A percentile compares a stretch with the other conserved stretches of the same genome.
Evolutionary conservation across 2,888 invertebrate genomes (phyloP).

Genomic region (Trachelus troglodyta): DNA sequence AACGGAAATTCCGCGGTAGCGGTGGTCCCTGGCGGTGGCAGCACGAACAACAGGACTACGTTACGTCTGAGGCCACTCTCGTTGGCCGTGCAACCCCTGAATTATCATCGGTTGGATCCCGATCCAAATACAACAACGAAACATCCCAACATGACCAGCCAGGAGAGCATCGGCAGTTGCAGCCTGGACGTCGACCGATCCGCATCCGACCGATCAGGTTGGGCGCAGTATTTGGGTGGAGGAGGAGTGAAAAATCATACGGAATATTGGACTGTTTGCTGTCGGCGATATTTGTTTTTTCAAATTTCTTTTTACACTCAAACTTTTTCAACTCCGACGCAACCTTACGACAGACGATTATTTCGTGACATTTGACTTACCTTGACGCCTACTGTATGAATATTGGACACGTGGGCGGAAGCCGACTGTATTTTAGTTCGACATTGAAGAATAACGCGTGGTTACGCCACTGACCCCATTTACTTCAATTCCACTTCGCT

Average conservation of each 20-base stretch:
- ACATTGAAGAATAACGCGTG: background rate
- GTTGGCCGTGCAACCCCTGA: conserved; percentile 60
- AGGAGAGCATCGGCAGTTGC: conserved; percentile 88
- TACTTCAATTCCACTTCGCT: background rate
- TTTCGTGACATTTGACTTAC: background rate
- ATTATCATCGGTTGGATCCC: conserved; percentile 60
- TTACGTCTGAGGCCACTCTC: conserved; percentile 58
- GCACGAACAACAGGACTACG: conserved; percentile 41
- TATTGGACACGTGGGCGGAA: background rate
- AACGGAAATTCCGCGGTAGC: conserved; percentile 47
- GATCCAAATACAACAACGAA: conserved; percentile 34
- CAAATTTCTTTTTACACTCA: background rate
- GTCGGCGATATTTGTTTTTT: background rate
- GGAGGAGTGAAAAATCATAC: background rate
- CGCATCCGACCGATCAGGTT: conserved; percentile 66
- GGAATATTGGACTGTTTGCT: background rate
- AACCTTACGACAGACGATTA: background rate
- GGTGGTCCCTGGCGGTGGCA: conserved; percentile 42
- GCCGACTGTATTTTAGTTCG: background rate
- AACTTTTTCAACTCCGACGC: background rate
- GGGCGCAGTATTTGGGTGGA: conserved; percentile 22
- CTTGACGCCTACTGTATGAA: background rate
- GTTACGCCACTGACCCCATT: background rate
- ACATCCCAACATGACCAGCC: conserved; percentile 61
- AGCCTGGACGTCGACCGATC: conserved; percentile 84